Percentiles rank a stretch among this genome's conserved stretches.
Conservation (phyloP, 2,888 invertebrate species). For the Chironomus riparius region DNA sequence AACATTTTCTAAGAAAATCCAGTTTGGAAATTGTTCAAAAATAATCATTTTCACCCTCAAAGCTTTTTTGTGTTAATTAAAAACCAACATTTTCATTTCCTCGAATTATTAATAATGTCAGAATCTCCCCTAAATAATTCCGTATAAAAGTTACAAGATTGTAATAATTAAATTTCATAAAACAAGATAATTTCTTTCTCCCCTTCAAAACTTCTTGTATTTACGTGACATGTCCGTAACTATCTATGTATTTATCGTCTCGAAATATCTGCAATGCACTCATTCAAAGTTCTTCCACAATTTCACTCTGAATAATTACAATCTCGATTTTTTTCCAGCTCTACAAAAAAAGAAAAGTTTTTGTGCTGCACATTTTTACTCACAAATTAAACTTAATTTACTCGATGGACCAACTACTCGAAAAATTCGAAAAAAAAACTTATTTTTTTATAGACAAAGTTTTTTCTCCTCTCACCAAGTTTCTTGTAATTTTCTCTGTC, state of each 20-base stretch:
- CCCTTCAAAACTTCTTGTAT: neutral
- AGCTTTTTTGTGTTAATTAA: too few species aligned
- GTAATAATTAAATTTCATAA: neutral
- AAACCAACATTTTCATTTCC: too few species aligned
- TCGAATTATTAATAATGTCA: too few species aligned
- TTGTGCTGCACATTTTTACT: constrained; percentile 3
- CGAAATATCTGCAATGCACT: neutral
- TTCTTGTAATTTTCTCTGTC: neutral
- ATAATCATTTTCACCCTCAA: too few species aligned
- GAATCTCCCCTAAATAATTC: too few species aligned
- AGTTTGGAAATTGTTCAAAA: too few species aligned
- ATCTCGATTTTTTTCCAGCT: neutral
- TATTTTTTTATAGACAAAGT: constrained; percentile 21
- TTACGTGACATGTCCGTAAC: too few species aligned
- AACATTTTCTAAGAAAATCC: too few species aligned
- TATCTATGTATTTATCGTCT: too few species aligned
- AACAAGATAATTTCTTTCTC: neutral
- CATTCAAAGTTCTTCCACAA: neutral
- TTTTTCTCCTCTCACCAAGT: neutral
- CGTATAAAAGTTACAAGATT: too few species aligned
- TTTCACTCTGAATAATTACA: constrained; percentile 17
- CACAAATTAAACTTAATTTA: constrained; percentile 23
- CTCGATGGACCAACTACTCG: neutral
- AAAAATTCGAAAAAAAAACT: neutral
- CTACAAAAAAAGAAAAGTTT: neutral